Percentiles rank a stretch among this genome's conserved stretches.
phyloP scores from a whole-genome alignment of 1,140 invertebrate species.

The Nylanderia fulva region DNA sequence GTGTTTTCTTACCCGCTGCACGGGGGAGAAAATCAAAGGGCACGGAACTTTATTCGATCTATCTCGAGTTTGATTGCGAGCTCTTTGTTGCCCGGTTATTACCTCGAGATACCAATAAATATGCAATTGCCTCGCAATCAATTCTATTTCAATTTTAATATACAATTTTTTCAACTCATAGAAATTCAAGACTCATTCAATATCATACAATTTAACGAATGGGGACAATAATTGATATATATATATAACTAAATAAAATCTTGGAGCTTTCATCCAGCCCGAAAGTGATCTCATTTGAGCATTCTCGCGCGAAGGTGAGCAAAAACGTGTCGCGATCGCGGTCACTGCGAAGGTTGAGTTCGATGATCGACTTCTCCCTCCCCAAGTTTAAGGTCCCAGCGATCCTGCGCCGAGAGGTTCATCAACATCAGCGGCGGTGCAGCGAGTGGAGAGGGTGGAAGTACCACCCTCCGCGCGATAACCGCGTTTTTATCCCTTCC shows the following conservation, averaged over 20 bases:
- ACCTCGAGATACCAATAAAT: background rate
- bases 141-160: conserved; percentile 1
- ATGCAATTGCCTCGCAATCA: too few species aligned
- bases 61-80: background rate
- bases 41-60: background rate
- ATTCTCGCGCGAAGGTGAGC: conserved; percentile 29
- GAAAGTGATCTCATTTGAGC: conserved; percentile 37
- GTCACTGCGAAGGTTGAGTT: conserved; percentile 53
- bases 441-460: conserved; percentile 17
- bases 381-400: conserved; percentile 82
- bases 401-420: conserved; percentile 67
- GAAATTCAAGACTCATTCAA: too few species aligned
- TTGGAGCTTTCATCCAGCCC: background rate
- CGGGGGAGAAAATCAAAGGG: background rate
- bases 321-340: conserved; percentile 41
- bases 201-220: too few species aligned
- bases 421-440: conserved; percentile 48
- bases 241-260: background rate
- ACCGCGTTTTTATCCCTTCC: conserved; percentile 59
- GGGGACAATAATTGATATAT: too few species aligned
- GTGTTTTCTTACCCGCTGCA: conserved; percentile 10
- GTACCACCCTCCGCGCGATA: conserved; percentile 53
- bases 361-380: conserved; percentile 73
- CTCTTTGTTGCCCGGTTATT: background rate
- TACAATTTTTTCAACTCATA: too few species aligned